Conservation (phyloP, 2,888 invertebrate genomes). For the Tenodera sinensis region DNA sequence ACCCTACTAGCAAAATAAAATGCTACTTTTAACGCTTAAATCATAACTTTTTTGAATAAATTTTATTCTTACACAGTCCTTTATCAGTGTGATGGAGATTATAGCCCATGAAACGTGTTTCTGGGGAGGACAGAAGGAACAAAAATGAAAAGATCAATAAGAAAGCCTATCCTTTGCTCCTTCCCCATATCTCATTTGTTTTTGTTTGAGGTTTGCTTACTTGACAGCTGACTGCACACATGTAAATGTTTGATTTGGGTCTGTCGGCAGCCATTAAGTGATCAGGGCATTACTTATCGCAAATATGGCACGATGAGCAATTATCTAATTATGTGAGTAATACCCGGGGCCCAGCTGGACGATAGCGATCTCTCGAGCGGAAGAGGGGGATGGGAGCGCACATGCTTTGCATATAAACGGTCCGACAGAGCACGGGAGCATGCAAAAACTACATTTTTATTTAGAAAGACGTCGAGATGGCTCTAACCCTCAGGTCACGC, state of each 20-base stretch:
- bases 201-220: background rate
- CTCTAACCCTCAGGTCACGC: background rate
- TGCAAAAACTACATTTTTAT: too few relatives aligned
- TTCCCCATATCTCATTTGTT: too few relatives aligned
- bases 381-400: background rate
- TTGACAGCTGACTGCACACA: background rate
- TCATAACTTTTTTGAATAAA: too few relatives aligned
- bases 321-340: background rate
- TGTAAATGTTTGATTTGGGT: background rate
- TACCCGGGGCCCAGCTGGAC: background rate
- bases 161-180: too few relatives aligned
- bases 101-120: too few relatives aligned
- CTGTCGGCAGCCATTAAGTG: too few relatives aligned
- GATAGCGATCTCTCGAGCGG: background rate
- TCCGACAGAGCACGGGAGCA: background rate
- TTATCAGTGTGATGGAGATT: too few relatives aligned
- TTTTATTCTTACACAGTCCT: too few relatives aligned
- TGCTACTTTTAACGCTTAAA: too few relatives aligned
- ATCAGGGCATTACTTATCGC: background rate
- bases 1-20: too few relatives aligned
- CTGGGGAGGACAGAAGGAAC: too few relatives aligned
- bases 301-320: background rate
- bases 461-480: background rate
- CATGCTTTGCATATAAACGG: background rate
- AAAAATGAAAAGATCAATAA: too few relatives aligned